These are phyloP conservation scores for Drosophila willistoni DNA, from an alignment of 1,140 invertebrate species.

Conservation along the genomic window DNA sequence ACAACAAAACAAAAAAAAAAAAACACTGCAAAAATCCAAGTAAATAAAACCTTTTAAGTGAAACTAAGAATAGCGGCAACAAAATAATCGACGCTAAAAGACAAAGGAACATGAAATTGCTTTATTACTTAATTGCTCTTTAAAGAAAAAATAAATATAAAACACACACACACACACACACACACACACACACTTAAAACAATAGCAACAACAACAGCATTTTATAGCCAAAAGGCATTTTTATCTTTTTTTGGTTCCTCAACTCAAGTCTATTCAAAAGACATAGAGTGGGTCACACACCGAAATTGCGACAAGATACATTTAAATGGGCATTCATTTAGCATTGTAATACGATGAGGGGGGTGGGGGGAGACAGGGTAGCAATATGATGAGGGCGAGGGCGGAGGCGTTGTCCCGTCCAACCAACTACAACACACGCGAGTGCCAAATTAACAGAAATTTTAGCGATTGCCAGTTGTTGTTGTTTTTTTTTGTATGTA, in stretches of 20 bases:
- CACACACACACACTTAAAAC: conserved; percentile 24
- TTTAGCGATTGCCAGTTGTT: conserved; percentile 28
- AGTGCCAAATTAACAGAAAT: conserved; percentile 74
- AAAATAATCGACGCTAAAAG: conserved; percentile 71
- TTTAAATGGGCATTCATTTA: conserved; percentile 69
- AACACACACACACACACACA: conserved; percentile 20
- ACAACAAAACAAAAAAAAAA: conserved; percentile 32
- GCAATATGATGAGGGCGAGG: background rate
- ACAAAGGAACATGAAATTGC: conserved; percentile 81
- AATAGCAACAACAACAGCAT: conserved; percentile 18
- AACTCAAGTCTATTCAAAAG: conserved; percentile 34
- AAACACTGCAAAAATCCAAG: conserved; percentile 2
- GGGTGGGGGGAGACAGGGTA: conserved; percentile 48
- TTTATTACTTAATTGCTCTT: conserved; percentile 82
- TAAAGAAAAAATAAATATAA: conserved; percentile 56
- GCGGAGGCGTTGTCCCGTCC: conserved; percentile 42
- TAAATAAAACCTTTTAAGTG: conserved; percentile 65
- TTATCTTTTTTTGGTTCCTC: background rate
- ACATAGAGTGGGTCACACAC: conserved; percentile 66
- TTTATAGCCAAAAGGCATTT: conserved; percentile 43
- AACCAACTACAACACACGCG: conserved; percentile 54
- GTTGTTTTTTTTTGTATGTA: conserved; percentile 4
- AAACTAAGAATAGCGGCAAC: conserved; percentile 47
- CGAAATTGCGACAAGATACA: conserved; percentile 60
- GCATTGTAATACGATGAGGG: background rate